A percentile compares a stretch with the other conserved stretches of the same genome.
phyloP scores from a whole-genome alignment of 37 sponge, comb jelly and placozoan genomes.

The Axinella damicornis region DNA sequence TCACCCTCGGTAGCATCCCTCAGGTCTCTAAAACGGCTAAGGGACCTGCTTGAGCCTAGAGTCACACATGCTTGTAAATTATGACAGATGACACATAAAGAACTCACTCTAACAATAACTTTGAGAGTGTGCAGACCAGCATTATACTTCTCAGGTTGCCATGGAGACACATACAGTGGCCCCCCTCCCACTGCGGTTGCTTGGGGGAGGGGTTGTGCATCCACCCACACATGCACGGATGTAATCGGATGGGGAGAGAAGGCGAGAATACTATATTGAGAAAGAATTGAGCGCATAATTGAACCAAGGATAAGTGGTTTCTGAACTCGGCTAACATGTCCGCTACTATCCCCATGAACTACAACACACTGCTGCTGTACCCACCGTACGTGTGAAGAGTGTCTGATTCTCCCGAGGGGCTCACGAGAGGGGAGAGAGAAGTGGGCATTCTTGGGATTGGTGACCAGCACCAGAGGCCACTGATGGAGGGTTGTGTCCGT shows the following conservation, averaged over 20 bases:
- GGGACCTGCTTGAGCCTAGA: too few species aligned
- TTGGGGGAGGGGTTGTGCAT: slow-evolving; percentile 36
- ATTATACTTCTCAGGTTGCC: slow-evolving; percentile 57
- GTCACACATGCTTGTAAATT: background rate
- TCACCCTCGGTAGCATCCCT: too few species aligned
- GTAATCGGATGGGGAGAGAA: slow-evolving; percentile 76
- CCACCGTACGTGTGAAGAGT: slow-evolving; percentile 89
- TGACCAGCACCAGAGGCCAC: slow-evolving; percentile 87
- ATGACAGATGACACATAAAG: too few species aligned
- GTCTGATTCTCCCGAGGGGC: slow-evolving; percentile 67
- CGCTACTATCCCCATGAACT: background rate
- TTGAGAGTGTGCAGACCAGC: slow-evolving; percentile 65
- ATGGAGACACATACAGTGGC: slow-evolving; percentile 79
- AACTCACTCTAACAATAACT: slow-evolving; percentile 63
- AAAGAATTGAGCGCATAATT: background rate
- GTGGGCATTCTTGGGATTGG: slow-evolving; percentile 86
- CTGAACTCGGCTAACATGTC: background rate
- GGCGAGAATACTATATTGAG: slow-evolving; percentile 57
- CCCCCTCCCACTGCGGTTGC: slow-evolving; percentile 17
- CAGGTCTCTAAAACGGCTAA: too few species aligned
- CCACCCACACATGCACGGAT: slow-evolving; percentile 66
- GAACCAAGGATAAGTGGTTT: background rate
- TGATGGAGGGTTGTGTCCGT: slow-evolving; percentile 52
- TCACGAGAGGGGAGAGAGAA: slow-evolving; percentile 70
- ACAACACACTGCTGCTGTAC: background rate